These are phyloP conservation scores for Micrasema minimum DNA, from an alignment of 1,140 invertebrate genomes.

Conservation along the genomic window DNA sequence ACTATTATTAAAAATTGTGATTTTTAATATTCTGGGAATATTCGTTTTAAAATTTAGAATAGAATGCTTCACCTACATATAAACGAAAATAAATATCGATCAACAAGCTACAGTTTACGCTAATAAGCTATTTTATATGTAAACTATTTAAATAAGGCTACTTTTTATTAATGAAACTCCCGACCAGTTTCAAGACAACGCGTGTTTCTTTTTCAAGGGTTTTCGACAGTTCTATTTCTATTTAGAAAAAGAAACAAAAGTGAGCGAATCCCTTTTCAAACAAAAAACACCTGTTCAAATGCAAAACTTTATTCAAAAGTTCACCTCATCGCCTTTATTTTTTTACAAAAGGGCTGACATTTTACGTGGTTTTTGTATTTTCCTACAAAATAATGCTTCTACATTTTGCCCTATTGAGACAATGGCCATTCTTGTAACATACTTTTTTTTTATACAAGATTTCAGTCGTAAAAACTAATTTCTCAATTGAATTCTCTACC, in stretches of 20 bases:
- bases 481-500: constrained; percentile 2
- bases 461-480: constrained; percentile 10
- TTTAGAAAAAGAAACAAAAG: constrained; percentile 6
- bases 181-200: no score
- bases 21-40: not conserved
- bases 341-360: not conserved
- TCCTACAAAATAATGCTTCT: not conserved
- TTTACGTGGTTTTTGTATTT: constrained; percentile 7
- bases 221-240: not conserved
- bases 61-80: not conserved
- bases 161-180: no score
- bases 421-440: not conserved
- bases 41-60: not conserved
- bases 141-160: not conserved
- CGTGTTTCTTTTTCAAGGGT: no score
- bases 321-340: constrained; percentile 16
- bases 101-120: no score
- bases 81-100: not conserved
- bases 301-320: constrained; percentile 14
- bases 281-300: constrained; percentile 18
- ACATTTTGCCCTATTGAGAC: not conserved
- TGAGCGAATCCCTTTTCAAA: not conserved
- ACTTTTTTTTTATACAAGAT: constrained; percentile 7
- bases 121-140: not conserved
- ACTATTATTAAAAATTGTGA: not conserved